Evolutionary conservation across 2,113 vertebrate species (phyloP), one percentile per base, ranked within the genome.

Genomic region (Apistogramma diplotaenia): DNA sequence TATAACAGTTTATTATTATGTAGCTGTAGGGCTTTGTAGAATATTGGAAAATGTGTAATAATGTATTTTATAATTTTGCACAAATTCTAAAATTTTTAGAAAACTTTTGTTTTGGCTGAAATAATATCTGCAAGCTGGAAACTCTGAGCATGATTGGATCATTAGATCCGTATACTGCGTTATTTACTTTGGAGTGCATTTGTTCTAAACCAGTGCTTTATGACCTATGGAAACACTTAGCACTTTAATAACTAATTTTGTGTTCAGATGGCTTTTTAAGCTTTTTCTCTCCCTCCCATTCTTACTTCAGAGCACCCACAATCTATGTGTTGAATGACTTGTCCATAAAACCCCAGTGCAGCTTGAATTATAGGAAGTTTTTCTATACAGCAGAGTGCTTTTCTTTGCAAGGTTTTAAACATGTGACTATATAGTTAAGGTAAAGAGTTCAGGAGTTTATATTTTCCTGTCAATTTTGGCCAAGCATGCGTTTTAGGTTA

Each of bases 111-210:
- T 76, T 51, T 29, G 43, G 31, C 10, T 54, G 23, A 75, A 43
- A 54, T 46, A 43, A 27, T 9, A 46, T 29, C 46, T 70, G 9
- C 4, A 3, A 46, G 15, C 40, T 40, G 8, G 4, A 62, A 18
- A 21, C 16, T 40, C 7, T 0, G 21, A 46, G 16, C 25, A 49
- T 13, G 25, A 27, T 70, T 74, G 56, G 3, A 43, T 35, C 29
- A 59, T 82, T 46, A 72, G 82, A 84, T 91, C 84, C 76, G 83
- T 59, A 74, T 65, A 74, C 51, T 89, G 76, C 54, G 18, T 29
- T 70, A 70, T 70, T 70, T 70, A 70, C 40, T 49, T 80, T 78
- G 60, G 76, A 60, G 33, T 70, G 10, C 23, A 49, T 73, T 70
- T 57, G 27, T 56, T 31, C 46, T 59, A 3, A 49, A 31, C 46